Base-by-base conservation (phyloP, 2,888 invertebrate genomes). In the Idaea dimidiata region DNA sequence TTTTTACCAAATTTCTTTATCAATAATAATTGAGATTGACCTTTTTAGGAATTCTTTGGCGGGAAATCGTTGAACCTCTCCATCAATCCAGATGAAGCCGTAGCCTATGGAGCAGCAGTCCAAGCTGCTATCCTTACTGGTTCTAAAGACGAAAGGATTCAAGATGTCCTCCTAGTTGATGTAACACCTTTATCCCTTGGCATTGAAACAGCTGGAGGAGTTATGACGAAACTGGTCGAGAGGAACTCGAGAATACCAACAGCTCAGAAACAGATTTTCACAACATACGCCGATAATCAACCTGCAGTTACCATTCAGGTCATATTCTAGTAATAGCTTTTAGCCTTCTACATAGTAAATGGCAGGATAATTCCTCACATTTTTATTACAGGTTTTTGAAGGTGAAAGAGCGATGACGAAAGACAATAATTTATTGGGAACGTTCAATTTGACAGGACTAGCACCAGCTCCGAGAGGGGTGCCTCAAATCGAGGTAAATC, bases 101-200 rank as follows among this genome's bases (percentile, higher is more conserved):
- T 98, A 0, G 98, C 98, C 0, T 98, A 98, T 79, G 98, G 98
- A 5, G 98, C 98, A 3, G 98, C 98, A 17, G 97, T 98, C 0
- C 98, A 98, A 86, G 98, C 98, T 0, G 98, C 98, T 57, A 98
- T 98, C 71, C 91, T 99, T 17, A 95, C 95, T 17, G 98, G 97
- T 32, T 87, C 85, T 17, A 84, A 86, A 71, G 97, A 93, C 75
- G 86, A 89, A 53, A 94, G 94, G 77, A 96, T 98, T 64, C 96
- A 97, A 84, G 97, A 97, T 73, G 95, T 98, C 0, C 88, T 97
- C 5, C 89, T 98, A 16, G 96, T 97, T 0, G 97, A 97, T 75
- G 96, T 97, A 0, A 94, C 96, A 0, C 97, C 95, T 1, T 80
- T 96, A 17, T 96, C 96, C 0, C 89, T 96, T 60, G 96, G 96